Evolutionary conservation across 2,888 invertebrate species (phyloP).

Genomic region (Lissocephala sabroskyi): DNA sequence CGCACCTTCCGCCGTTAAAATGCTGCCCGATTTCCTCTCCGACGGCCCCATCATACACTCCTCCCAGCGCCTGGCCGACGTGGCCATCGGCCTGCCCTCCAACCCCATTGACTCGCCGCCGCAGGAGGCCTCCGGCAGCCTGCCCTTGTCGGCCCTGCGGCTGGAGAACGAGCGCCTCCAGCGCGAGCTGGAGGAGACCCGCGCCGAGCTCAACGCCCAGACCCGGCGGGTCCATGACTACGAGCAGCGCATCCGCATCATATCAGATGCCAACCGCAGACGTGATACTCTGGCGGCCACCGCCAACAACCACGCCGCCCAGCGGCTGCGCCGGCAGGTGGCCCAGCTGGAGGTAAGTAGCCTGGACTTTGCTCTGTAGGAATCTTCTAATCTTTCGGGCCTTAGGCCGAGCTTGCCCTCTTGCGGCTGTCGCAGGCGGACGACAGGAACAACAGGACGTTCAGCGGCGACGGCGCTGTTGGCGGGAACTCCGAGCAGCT

Average conservation of each 20-base stretch:
- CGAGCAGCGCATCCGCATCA: constrained; percentile 73
- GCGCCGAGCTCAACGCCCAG: constrained; percentile 75
- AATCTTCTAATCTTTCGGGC: background rate
- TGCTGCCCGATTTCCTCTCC: constrained; percentile 80
- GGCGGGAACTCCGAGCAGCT: constrained; percentile 61
- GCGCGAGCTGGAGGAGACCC: constrained; percentile 75
- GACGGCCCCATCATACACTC: constrained; percentile 78
- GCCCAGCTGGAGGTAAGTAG: constrained; percentile 79
- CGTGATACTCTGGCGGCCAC: constrained; percentile 76
- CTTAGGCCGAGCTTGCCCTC: constrained; percentile 30
- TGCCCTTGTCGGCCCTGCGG: constrained; percentile 61
- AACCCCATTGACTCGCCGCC: constrained; percentile 70
- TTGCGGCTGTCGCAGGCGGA: no score
- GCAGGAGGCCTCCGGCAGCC: constrained; percentile 56
- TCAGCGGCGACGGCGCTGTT: constrained; percentile 69
- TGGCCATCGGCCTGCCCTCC: constrained; percentile 70
- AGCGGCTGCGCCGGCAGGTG: constrained; percentile 82
- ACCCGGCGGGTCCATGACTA: constrained; percentile 74
- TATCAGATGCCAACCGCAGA: constrained; percentile 74
- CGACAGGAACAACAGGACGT: no score
- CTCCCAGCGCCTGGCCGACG: constrained; percentile 70
- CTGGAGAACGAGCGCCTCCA: constrained; percentile 73
- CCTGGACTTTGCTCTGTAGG: no score
- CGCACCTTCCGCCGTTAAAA: constrained; percentile 42
- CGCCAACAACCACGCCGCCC: constrained; percentile 77